Base-by-base conservation (phyloP, 2,797 vertebrate species). In the Pangasius krempfi region DNA sequence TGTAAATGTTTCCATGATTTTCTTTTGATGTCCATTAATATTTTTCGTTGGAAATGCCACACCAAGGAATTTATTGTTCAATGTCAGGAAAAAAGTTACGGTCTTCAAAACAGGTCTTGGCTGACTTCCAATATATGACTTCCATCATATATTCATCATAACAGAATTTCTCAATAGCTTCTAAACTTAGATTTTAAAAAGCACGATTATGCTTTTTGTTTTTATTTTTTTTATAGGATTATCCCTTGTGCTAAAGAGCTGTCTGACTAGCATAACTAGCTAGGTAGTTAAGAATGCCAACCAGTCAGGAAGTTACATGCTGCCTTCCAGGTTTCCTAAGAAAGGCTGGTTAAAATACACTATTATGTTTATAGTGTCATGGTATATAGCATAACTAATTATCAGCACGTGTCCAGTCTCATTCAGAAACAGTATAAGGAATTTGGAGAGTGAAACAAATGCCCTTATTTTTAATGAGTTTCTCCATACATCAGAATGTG, bases 401-500 rank as follows among this genome's bases (percentile, higher is more conserved):
- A 64, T 64, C 3, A n/a, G 33, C 13, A 83, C 4, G 14, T n/a
- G 58, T 4, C 58, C 47, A 62, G 81, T 66, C 25, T 66, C 25
- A 30, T 14, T 66, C 62, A 47, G 58, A 84, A n/a, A n/a, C 7
- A n/a, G 25, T 83, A 16, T 47, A 82, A 83, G 40, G 37, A n/a
- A 64, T 50, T 66, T 50, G 8, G n/a, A 33, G 62, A n/a, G 40
- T 84, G 9, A 75, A 89, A 75, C 27, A 68, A 37, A 52, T 40
- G 33, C 5, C 37, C 25, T 64, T 52, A 44, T 76, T 88, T 89
- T 84, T 56, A 58, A 52, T 47, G 87, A 7, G 8, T 20, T 13
- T 56, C 30, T 73, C 82, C 37, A 50, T 81, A 72, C 86, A 86
- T 86, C 86, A 86, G 58, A 68, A 54, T 78, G 33, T 60, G 62